Evolutionary conservation across 2,888 invertebrate genomes (phyloP).

Genomic region (Meiosimyza platycephala): DNA sequence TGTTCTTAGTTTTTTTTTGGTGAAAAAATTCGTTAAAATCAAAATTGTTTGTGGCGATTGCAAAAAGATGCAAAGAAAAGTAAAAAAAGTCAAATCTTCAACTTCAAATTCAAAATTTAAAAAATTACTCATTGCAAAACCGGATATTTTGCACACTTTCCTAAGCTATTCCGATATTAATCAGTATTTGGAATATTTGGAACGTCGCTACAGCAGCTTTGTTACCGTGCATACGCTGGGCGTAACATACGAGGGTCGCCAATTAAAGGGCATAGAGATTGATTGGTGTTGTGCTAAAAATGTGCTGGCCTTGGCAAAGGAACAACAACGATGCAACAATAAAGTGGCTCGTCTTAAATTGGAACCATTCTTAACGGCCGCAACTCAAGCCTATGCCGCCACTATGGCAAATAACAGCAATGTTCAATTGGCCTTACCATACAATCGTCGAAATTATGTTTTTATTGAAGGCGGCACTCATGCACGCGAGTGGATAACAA

Average conservation of each 20-base stretch:
- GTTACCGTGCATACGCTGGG: slow-evolving; percentile 61
- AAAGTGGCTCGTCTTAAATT: neutral
- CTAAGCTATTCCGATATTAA: slow-evolving; percentile 60
- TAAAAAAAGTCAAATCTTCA: slow-evolving; percentile 1
- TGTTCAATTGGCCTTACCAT: slow-evolving; percentile 23
- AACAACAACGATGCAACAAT: slow-evolving; percentile 37
- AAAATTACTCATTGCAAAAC: slow-evolving; percentile 51
- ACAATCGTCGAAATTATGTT: slow-evolving; percentile 53
- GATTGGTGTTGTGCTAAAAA: slow-evolving; percentile 59
- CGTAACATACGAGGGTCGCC: slow-evolving; percentile 59
- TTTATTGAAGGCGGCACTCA: slow-evolving; percentile 69
- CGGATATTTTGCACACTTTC: slow-evolving; percentile 59
- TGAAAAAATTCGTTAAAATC: too few relatives aligned
- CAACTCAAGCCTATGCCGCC: too few relatives aligned
- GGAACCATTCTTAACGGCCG: neutral
- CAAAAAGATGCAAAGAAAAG: slow-evolving; percentile 5
- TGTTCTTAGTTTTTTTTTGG: neutral
- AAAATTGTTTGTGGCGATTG: too few relatives aligned
- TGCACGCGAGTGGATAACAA: slow-evolving; percentile 77
- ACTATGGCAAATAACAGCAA: neutral
- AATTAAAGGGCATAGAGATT: slow-evolving; percentile 60
- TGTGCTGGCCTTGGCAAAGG: slow-evolving; percentile 42
- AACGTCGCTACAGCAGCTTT: slow-evolving; percentile 53
- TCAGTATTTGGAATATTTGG: slow-evolving; percentile 62
- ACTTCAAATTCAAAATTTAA: slow-evolving; percentile 20